Base-by-base conservation (phyloP, 1,140 invertebrate species). In the Calephelis nemesis region DNA sequence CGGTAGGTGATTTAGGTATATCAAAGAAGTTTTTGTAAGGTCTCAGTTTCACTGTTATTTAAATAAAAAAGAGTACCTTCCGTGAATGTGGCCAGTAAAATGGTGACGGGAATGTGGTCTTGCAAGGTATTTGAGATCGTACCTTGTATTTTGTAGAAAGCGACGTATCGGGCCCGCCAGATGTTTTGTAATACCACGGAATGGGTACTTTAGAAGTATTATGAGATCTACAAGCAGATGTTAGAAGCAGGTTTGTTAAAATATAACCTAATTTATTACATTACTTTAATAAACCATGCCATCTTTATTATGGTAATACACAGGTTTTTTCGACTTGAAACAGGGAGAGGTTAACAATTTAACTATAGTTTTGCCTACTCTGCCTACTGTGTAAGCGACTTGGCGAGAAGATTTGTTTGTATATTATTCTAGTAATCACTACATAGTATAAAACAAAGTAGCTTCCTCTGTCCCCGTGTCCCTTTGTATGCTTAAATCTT, bases 1-100 rank as follows among this genome's bases (percentile, higher is more conserved):
- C 71, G 65, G 62, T 52, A 15, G 67, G 47, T 58, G 42, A 47
- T 30, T 65, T 49, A 47, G 50, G n/a, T 47, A 73, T 74, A 42
- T 48, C 50, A 63, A 65, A 48, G 49, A 49, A 30, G 75, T 81
- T 82, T 79, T 76, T 81, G 69, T 72, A 63, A 68, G 72, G 63
- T 66, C 62, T 65, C 64, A 67, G 70, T 65, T 42, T 54, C 19
- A n/a, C 49, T 60, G n/a, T 12, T 71, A 67, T 74, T 68, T 62
- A 60, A 65, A 71, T 65, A 65, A 60, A 71, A 67, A 67, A 62
- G 13, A 67, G 67, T 74, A 74, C 70, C 50, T 74, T 70, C 69
- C 48, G 67, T 69, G 63, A 71, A 68, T 68, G 69, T 74, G 69
- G 62, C 67, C 65, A 58, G 71, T 68, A 67, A 40, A 58, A 49